Evolutionary conservation across 23 tunicate genomes (phyloP).

Genomic region (Styela plicata): DNA sequence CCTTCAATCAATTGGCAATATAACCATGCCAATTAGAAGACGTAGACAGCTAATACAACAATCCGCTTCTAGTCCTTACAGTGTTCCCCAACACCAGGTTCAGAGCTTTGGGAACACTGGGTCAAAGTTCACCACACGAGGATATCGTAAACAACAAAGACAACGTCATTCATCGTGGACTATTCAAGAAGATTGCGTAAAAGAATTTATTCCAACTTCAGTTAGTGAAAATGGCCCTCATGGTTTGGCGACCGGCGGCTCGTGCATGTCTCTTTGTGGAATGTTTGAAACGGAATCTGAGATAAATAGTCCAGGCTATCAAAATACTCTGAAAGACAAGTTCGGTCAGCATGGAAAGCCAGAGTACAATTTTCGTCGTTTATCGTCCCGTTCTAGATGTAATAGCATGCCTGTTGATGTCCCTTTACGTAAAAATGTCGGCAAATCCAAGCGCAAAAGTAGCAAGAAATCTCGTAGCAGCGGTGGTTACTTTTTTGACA

Average conservation of each 20-base stretch:
- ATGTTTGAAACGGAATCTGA: slow-evolving; percentile 4
- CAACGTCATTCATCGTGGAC: slow-evolving; percentile 33
- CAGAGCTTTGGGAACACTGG: neutral
- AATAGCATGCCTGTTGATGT: slow-evolving; percentile 63
- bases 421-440: slow-evolving; percentile 42
- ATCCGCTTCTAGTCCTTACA: slow-evolving; percentile 6
- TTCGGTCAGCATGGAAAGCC: too few relatives aligned
- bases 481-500: slow-evolving; percentile 92
- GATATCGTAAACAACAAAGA: slow-evolving; percentile 13
- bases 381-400: slow-evolving; percentile 13
- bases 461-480: slow-evolving; percentile 50
- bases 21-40: slow-evolving; percentile 19
- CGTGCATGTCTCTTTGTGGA: slow-evolving; percentile 29
- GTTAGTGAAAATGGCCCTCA: slow-evolving; percentile 9
- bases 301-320: neutral
- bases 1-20: too few relatives aligned
- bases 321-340: neutral
- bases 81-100: slow-evolving; percentile 1
- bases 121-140: neutral
- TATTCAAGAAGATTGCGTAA: slow-evolving; percentile 28
- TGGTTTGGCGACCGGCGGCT: slow-evolving; percentile 12
- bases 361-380: neutral
- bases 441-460: slow-evolving; percentile 34
- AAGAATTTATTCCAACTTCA: slow-evolving; percentile 28
- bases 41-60: neutral